phyloP scores from a whole-genome alignment of 1,140 invertebrate genomes.

The Ephestia elutella region DNA sequence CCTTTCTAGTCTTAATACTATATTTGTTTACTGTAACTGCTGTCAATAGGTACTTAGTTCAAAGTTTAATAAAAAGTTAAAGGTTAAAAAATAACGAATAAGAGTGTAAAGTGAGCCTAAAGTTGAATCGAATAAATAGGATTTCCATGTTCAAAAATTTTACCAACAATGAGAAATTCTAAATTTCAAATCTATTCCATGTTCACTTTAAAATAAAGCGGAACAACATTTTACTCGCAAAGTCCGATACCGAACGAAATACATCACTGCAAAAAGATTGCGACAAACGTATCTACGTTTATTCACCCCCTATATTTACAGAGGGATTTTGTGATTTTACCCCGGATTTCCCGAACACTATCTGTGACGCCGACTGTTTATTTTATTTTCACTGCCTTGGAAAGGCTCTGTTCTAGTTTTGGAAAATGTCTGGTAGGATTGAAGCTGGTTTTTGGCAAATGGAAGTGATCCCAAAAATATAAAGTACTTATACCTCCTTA shows the following conservation, averaged over 20 bases:
- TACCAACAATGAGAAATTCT: too few species aligned
- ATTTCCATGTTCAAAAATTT: too few species aligned
- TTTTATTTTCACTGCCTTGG: conserved; percentile 12
- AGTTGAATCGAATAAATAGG: too few species aligned
- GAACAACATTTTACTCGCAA: conserved; percentile 4
- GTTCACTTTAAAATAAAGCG: neutral
- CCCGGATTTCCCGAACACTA: conserved; percentile 41
- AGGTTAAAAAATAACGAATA: too few species aligned
- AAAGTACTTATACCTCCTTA: too few species aligned
- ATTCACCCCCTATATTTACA: conserved; percentile 46
- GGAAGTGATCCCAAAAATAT: neutral
- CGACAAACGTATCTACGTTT: conserved; percentile 36
- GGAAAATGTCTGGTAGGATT: neutral
- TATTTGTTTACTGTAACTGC: too few species aligned
- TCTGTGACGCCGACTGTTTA: conserved; percentile 33
- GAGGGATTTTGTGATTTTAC: conserved; percentile 51
- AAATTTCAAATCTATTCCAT: neutral
- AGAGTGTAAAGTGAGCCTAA: too few species aligned
- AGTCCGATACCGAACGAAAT: conserved; percentile 1
- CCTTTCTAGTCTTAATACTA: too few species aligned
- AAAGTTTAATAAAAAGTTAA: too few species aligned
- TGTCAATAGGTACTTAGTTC: too few species aligned
- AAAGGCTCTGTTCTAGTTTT: neutral
- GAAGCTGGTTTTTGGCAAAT: neutral
- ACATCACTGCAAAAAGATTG: conserved; percentile 4